Base-by-base conservation (phyloP, 2,113 vertebrate genomes). In the Pseudolaguvia tuberculata region DNA sequence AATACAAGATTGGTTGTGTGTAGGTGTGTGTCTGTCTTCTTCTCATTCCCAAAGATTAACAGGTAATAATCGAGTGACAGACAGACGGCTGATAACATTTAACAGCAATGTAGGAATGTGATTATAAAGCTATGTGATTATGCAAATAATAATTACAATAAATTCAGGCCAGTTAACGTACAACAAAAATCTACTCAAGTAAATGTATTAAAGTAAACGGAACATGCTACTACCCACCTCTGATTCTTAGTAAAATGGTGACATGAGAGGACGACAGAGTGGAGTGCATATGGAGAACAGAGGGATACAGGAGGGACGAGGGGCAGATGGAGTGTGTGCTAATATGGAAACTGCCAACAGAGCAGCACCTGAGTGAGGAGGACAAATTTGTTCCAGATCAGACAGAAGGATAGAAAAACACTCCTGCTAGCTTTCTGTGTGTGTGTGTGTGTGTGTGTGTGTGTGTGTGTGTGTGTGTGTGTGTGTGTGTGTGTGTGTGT, bases 311-410 rank as follows among this genome's bases (percentile, higher is more conserved):
- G 78, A 53, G 53, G 63, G 68, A 52, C 15, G 42, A 31, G 51
- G 62, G 75, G 76, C 75, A 80, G 81, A 83, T 78, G 76, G 78
- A 82, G 75, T 21, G 55, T 62, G 78, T 66, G 58, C 61, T 76
- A 72, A 78, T 78, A 50, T 78, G 72, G 59, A 72, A 66, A 31
- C 39, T 69, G 56, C 80, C 80, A 70, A 76, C 50, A 65, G 77
- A 69, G 80, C 69, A 63, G 77, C 68, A 65, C 72, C 66, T 63
- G 76, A 45, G 76, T 45, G 61, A 29, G 72, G n/a, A 59, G 31
- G 52, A 62, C 52, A 77, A 47, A 52, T 13, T 21, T 20, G 18
- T 67, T 74, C 17, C 25, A 13, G 45, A 48, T 50, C 47, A 48
- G 47, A n/a, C 65, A 67, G 65, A 18, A 79, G 73, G 21, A 72